Percentiles rank a stretch among this genome's conserved stretches.
phyloP scores from a whole-genome alignment of 2,797 vertebrate genomes.

The Remorina albescens region DNA sequence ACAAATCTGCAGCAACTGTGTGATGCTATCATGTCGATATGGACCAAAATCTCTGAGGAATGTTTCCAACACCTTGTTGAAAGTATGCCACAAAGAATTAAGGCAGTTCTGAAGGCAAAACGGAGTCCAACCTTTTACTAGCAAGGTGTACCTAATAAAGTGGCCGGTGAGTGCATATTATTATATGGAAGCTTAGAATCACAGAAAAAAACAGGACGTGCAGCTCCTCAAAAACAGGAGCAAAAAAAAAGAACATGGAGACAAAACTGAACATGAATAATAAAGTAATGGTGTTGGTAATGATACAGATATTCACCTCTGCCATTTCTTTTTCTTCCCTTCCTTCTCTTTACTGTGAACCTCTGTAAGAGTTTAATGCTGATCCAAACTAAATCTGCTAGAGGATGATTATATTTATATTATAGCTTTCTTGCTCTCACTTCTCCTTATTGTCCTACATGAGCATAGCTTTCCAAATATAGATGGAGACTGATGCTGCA shows the following conservation, averaged over 20 bases:
- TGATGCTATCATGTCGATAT: no score
- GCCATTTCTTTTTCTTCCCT: not conserved
- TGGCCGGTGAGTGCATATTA: no score
- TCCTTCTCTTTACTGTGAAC: not conserved
- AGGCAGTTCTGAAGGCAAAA: no score
- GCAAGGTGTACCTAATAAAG: no score
- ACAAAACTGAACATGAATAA: not conserved
- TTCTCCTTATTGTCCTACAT: slow-evolving; percentile 16
- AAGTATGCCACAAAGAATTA: no score
- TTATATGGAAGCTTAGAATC: slow-evolving; percentile 4
- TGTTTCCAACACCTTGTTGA: no score
- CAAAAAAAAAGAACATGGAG: not conserved
- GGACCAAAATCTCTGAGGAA: no score
- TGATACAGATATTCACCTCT: not conserved
- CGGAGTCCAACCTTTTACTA: no score
- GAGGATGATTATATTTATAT: slow-evolving; percentile 29
- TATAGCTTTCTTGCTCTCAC: slow-evolving; percentile 1
- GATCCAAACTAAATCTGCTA: slow-evolving; percentile 23
- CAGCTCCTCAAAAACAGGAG: slow-evolving; percentile 6
- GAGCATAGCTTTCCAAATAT: slow-evolving; percentile 58
- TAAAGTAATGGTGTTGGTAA: no score
- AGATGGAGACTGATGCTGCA: slow-evolving; percentile 43
- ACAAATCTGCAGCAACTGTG: slow-evolving; percentile 65
- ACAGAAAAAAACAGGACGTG: not conserved
- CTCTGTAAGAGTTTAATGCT: not conserved